Base-by-base conservation (phyloP, 2,113 vertebrate species). In the Ctenomys sociabilis region DNA sequence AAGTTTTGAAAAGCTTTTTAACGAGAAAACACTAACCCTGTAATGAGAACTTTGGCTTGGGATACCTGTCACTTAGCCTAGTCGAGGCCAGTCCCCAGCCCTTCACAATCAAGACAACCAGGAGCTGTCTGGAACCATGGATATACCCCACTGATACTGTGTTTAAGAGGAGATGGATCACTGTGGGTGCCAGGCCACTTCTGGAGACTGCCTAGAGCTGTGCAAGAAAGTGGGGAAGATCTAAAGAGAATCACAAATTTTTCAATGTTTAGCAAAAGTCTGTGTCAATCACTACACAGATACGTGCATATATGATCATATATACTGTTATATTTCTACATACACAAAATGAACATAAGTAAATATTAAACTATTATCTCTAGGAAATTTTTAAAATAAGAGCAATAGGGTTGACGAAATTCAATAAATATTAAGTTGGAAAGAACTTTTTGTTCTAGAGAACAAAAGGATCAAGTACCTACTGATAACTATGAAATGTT, bases 231-330 rank as follows among this genome's bases (percentile, higher is more conserved):
- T 57, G 5, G 32, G 59, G 17, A 14, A 32, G 28, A 37, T 57
- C 43, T 81, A 5, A 91, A 16, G 59, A 85, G 66, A 91, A 85
- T 77, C 89, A 89, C 22, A 63, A 92, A 89, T 54, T 32, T 80
- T 94, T 94, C 30, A 24, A 61, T 45, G 24, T 77, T 43, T 14
- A 95, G 5, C 52, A 40, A 73, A 11, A 88, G 12, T 64, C 59
- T 81, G 57, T 68, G 19, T 37, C 26, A 94, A 94, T 35, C 86
- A 57, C 35, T 88, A 14, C 7, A 80, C 52, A 19, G 2, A 40
- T 78, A 35, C 9, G 17, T 35, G 28, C 16, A 0, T 28, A 5
- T 35, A 4, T 5, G n/a, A 2, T 45, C 22, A 61, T 9, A 52
- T 64, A 61, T 19, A 93, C 28, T 32, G 12, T 72, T 32, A 70